These are phyloP conservation scores for Anneissia japonica DNA, from an alignment of 35 echinoderm and acorn worm genomes.

Conservation along the genomic window DNA sequence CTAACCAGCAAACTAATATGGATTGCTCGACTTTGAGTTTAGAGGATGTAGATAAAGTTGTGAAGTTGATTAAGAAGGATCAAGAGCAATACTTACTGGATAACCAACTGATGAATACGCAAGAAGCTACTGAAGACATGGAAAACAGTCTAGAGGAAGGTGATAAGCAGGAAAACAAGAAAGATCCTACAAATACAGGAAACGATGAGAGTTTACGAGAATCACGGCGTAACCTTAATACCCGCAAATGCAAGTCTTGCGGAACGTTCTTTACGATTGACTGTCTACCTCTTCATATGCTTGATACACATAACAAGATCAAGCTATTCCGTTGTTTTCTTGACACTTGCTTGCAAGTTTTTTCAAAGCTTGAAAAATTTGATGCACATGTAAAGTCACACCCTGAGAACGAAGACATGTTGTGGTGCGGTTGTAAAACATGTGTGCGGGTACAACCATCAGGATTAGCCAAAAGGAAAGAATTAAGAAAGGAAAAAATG, in stretches of 20 bases:
- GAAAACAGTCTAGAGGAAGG: not conserved
- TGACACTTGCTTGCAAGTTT: slow-evolving; percentile 31
- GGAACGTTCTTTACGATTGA: slow-evolving; percentile 51
- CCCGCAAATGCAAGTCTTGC: slow-evolving; percentile 66
- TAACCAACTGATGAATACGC: slow-evolving; percentile 14
- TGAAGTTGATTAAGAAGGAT: too few species aligned
- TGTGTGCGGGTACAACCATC: slow-evolving; percentile 50
- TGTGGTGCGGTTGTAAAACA: slow-evolving; percentile 67
- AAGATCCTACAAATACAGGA: not conserved
- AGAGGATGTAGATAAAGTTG: too few species aligned
- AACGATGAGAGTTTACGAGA: not conserved
- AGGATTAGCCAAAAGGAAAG: slow-evolving; percentile 41
- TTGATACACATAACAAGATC: slow-evolving; percentile 53
- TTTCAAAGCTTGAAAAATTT: slow-evolving; percentile 43
- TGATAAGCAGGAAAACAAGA: not conserved
- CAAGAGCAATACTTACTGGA: too few species aligned
- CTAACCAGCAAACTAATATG: too few species aligned
- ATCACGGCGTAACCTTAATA: slow-evolving; percentile 9
- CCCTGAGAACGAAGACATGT: slow-evolving; percentile 25
- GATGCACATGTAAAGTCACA: slow-evolving; percentile 44
- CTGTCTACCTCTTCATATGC: slow-evolving; percentile 66
- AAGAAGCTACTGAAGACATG: not conserved
- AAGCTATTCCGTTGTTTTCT: slow-evolving; percentile 80
- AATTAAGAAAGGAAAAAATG: slow-evolving; percentile 46
- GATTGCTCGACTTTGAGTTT: too few species aligned